Evolutionary conservation across 2,113 vertebrate genomes (phyloP), one percentile per base, ranked within the genome.

Genomic region (Pedetes capensis): DNA sequence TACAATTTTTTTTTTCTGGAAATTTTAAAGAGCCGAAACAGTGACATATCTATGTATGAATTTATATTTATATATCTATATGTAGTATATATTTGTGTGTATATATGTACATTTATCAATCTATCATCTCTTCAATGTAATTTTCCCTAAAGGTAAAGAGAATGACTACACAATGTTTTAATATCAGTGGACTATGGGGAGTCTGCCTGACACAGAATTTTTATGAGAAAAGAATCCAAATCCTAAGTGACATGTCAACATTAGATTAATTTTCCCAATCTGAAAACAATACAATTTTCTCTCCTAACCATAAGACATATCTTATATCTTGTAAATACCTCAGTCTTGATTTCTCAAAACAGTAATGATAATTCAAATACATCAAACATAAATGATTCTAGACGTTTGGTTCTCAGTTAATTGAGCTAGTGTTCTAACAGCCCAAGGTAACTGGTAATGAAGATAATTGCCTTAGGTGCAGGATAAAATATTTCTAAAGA

Each of bases 321-420:
- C 93, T 95, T 94, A 44, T 81, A 96, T 9, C 93, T 95, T 94
- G 69, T 37, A 91, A 96, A 96, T 66, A 92, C 81, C 94, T 85
- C 87, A 84, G 78, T 87, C 72, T 93, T 61, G 47, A 63, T 87
- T 91, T 93, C 83, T 96, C 75, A 87, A 96, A 94, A 89, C 18
- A 61, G 49, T 64, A 91, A 61, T 34, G 76, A 91, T 66, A 57
- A 80, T 90, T 87, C 75, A 83, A 88, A 91, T 63, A 63, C 34
- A 66, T 74, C 59, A 75, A 88, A 89, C n/a, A 82, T 59, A 89
- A 91, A 76, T 8, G 20, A 92, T 51, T 87, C 82, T 39, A 22
- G 39, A 55, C 76, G 61, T 92, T 92, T 94, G 34, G 89, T 44
- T 47, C 51, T 83, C 42, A 37, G 59, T 69, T 78, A 87, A 75